phyloP scores from a whole-genome alignment of 2,888 invertebrate species.

The Phragmatobia fuliginosa region DNA sequence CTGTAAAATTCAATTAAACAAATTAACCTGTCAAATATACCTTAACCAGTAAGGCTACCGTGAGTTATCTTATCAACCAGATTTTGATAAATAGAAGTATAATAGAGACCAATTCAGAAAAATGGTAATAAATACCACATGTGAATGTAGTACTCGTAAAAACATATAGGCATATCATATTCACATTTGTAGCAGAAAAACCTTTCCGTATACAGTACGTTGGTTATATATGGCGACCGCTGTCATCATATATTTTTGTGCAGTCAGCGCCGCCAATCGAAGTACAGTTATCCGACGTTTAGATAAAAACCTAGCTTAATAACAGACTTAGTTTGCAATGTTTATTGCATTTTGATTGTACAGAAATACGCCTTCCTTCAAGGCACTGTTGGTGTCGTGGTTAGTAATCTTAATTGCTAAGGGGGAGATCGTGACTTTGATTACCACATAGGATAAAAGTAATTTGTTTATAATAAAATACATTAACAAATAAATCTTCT shows the following conservation, averaged over 20 bases:
- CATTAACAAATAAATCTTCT: no score
- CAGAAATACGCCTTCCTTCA: not conserved
- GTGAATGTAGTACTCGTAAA: slow-evolving; percentile 19
- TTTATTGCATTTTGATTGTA: slow-evolving; percentile 2
- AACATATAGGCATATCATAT: slow-evolving; percentile 12
- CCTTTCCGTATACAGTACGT: slow-evolving; percentile 9
- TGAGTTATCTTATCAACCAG: no score
- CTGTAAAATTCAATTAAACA: no score
- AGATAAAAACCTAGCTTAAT: slow-evolving; percentile 26
- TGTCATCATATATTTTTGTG: slow-evolving; percentile 28
- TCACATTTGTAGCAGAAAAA: slow-evolving; percentile 19
- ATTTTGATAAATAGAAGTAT: slow-evolving; percentile 2
- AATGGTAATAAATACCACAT: slow-evolving; percentile 3
- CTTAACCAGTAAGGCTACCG: no score
- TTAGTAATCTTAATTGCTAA: no score
- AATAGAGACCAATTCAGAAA: not conserved
- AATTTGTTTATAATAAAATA: no score
- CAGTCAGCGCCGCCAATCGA: slow-evolving; percentile 26
- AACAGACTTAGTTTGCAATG: slow-evolving; percentile 10
- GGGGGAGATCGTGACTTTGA: no score
- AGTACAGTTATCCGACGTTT: slow-evolving; percentile 31
- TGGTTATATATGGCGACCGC: slow-evolving; percentile 35
- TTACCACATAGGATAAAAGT: no score
- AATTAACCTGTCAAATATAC: no score
- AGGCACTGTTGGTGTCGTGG: not conserved